Evolutionary conservation across 1,140 invertebrate genomes (phyloP), one percentile per base, ranked within the genome.

Genomic region (Spodoptera frugiperda): DNA sequence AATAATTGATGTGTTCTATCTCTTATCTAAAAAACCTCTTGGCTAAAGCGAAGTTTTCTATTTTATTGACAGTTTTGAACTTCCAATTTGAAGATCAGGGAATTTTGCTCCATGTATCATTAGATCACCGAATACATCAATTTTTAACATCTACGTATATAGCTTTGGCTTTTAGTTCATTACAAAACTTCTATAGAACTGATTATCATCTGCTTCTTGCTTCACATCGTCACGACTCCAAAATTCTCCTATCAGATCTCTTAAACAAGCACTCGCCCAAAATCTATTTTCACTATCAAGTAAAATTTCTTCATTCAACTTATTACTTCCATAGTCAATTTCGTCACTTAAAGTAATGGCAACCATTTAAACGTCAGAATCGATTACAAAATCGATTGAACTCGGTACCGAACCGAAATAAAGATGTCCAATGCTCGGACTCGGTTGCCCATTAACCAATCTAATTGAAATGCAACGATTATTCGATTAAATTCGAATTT

Each of bases 321-420:
- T 33, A 44, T 63, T 44, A 19, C 59, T 17, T 17, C 11, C 44
- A 12, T 19, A 63, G 30, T 33, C 59, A 63, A 63, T 63, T 63
- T 63, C 59, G 59, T 63, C 59, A 63, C 59, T 63, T 63, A 44
- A 63, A 63, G 59, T 63, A 63, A 63, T 63, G 33, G n/a, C 15
- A 44, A 44, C 59, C 15, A 63, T 63, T 63, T 63, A 63, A 63
- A 48, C 63, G 44, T 48, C 39, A 67, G 19, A 67, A 49, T 25
- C 63, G 63, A 67, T 67, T 67, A 25, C 61, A 17, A 48, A 21
- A 21, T 25, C 63, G 63, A 67, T 46, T 67, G 44, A 67, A 67
- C 44, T 63, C 30, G 59, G 59, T 63, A 63, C 59, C 44, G 59
- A 63, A 63, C 33, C 33, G 59, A 63, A 63, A 67, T 67, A 46